Base-by-base conservation (phyloP, 2,113 vertebrate species). In the Collichthys lucidus region DNA sequence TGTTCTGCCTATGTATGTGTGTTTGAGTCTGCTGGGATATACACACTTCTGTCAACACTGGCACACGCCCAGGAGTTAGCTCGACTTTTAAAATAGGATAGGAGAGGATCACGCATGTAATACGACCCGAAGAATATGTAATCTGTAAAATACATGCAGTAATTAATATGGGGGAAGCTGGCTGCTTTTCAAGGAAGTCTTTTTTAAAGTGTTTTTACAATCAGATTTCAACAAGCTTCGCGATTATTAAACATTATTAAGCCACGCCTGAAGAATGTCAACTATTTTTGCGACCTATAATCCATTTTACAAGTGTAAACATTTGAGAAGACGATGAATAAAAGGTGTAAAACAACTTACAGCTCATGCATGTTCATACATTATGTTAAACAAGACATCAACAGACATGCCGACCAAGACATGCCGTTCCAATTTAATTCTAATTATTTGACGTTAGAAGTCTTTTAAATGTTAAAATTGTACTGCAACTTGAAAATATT, bases 21-120 rank as follows among this genome's bases (percentile, higher is more conserved):
- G 35, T 63, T 22, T 59, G 59, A 46, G 35, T 66, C 22, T 22
- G 12, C 5, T 3, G 16, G 17, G 11, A 55, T 29, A 47, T 15
- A 53, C 29, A 24, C 62, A 56, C 17, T 15, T 35, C 40, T 60
- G 52, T 73, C 77, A 64, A 20, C 52, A 47, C 59, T 11, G 67
- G 9, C 24, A 16, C 42, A 59, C 50, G 16, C 20, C 22, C 49
- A 22, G 35, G 22, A 5, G 3, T 17, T 26, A 50, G 4, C 55
- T 67, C 22, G 16, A 31, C 22, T 29, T 57, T 12, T n/a, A 5
- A 62, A 40, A 40, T 40, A 40, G 35, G 35, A 40, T 40, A 9
- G 35, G 35, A 40, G 35, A 40, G 35, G 35, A 40, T 40, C 8
- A 40, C 7, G 17, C 6, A 11, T 14, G 26, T 60, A 4, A 11